Percentiles rank a stretch among this genome's conserved stretches.
Evolutionary conservation across 1,140 invertebrate genomes (phyloP).

Genomic region (Lordiphosa collinella): DNA sequence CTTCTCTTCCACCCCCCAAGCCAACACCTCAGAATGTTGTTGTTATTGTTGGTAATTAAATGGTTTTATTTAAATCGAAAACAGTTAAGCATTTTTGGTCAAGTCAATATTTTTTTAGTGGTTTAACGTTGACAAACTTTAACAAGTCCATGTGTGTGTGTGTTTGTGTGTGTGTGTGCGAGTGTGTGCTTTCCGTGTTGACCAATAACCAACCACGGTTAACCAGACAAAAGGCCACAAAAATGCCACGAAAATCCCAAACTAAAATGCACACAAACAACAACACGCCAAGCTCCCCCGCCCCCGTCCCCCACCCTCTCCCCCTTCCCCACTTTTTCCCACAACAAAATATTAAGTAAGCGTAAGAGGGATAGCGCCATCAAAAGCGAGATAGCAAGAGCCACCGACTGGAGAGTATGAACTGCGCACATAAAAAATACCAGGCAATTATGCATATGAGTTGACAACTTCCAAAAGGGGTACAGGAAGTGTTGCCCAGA

Average conservation of each 20-base stretch:
- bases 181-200: constrained; percentile 40
- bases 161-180: constrained; percentile 16
- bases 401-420: constrained; percentile 13
- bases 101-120: constrained; percentile 75
- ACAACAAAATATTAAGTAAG: constrained; percentile 8
- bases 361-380: constrained; percentile 11
- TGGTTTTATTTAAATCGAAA: constrained; percentile 59
- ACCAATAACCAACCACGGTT: constrained; percentile 79
- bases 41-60: constrained; percentile 42
- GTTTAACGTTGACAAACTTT: constrained; percentile 46
- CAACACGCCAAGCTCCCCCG: constrained; percentile 25
- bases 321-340: neutral
- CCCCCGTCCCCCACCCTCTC: too few relatives aligned
- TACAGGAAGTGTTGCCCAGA: neutral
- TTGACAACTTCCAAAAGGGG: constrained; percentile 64
- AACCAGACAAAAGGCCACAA: constrained; percentile 80
- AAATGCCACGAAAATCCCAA: constrained; percentile 79
- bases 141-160: constrained; percentile 7
- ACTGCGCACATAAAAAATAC: constrained; percentile 51
- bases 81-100: constrained; percentile 75
- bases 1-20: too few relatives aligned
- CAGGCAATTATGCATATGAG: constrained; percentile 73
- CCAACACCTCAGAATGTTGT: constrained; percentile 1
- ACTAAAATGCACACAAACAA: constrained; percentile 78
- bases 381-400: neutral